Conservation (phyloP, 2,113 vertebrate species). For the Malaclemys terrapin region DNA sequence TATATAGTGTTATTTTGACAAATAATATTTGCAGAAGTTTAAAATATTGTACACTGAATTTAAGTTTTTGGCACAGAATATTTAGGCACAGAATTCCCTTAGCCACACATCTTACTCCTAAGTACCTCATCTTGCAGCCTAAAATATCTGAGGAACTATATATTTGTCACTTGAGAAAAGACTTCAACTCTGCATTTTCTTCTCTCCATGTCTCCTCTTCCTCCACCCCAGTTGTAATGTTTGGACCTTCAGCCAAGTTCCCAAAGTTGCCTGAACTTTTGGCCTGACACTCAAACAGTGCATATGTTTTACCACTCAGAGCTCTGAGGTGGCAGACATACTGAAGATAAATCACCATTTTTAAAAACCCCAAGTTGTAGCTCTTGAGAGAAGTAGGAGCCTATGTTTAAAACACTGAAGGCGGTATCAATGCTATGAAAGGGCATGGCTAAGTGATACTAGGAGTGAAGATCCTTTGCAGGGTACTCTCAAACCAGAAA, state of each 20-base stretch:
- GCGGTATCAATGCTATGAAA: background rate
- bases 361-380: background rate
- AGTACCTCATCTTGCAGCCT: too few relatives aligned
- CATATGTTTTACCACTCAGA: background rate
- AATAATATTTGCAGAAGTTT: too few relatives aligned
- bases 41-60: too few relatives aligned
- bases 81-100: too few relatives aligned
- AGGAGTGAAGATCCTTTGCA: background rate
- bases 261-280: background rate
- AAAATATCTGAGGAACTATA: too few relatives aligned
- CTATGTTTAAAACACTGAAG: background rate
- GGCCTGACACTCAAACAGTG: background rate
- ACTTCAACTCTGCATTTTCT: background rate
- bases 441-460: background rate
- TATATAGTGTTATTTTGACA: too few relatives aligned
- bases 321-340: background rate
- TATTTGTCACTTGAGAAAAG: background rate
- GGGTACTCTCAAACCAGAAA: background rate
- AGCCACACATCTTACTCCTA: too few relatives aligned
- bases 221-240: background rate
- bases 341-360: background rate
- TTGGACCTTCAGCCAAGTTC: background rate
- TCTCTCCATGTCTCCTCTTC: background rate
- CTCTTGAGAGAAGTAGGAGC: background rate
- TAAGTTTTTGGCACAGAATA: too few relatives aligned